Evolutionary conservation across 1,140 invertebrate species (phyloP).

Genomic region (Drosophila nikananu): DNA sequence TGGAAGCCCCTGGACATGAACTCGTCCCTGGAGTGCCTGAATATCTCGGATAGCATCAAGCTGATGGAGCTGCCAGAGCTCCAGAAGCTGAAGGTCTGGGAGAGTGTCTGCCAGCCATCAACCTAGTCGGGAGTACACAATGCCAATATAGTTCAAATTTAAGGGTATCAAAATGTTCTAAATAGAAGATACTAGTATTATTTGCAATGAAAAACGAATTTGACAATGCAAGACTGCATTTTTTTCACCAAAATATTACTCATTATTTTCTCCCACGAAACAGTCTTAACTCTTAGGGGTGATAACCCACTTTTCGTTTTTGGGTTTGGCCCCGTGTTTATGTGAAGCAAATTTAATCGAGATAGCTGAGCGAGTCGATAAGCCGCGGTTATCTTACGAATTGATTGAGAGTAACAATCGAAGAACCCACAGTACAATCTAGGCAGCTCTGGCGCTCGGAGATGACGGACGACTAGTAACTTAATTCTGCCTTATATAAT

Average conservation of each 20-base stretch:
- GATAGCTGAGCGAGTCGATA: slow-evolving; percentile 30
- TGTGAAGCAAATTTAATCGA: slow-evolving; percentile 20
- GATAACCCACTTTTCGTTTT: neutral
- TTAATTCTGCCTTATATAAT: neutral
- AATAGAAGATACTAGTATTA: slow-evolving; percentile 2
- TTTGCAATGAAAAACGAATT: neutral
- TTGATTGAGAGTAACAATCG: slow-evolving; percentile 11
- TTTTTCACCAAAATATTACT: neutral
- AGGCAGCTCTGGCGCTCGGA: neutral
- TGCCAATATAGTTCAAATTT: neutral
- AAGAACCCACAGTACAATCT: slow-evolving; percentile 18
- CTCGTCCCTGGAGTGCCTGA: slow-evolving; percentile 73
- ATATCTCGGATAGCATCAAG: slow-evolving; percentile 79
- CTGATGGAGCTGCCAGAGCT: slow-evolving; percentile 83
- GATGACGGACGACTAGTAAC: slow-evolving; percentile 50
- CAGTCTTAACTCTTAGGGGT: no score
- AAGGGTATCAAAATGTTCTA: slow-evolving; percentile 1
- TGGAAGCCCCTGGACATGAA: slow-evolving; percentile 56
- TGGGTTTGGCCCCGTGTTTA: neutral
- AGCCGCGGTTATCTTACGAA: slow-evolving; percentile 26
- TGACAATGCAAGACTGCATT: no score
- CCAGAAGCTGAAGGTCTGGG: slow-evolving; percentile 55
- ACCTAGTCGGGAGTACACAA: neutral
- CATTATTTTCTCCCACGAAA: no score
- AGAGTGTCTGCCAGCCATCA: slow-evolving; percentile 45